Conservation (phyloP, 2,888 invertebrate genomes). For the Hyposoter dolosus region DNA sequence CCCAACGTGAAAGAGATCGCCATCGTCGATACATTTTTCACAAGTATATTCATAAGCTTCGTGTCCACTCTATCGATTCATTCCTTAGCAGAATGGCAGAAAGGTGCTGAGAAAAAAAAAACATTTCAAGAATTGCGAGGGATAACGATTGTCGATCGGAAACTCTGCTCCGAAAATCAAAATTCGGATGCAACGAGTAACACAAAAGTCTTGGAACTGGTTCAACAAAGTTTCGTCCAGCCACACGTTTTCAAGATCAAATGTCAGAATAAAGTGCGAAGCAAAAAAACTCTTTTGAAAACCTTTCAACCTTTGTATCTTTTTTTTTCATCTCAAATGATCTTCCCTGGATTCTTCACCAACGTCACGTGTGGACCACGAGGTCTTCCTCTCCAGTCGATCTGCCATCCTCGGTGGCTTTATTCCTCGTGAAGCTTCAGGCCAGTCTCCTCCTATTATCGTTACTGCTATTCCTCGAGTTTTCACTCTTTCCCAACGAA, state of each 20-base stretch:
- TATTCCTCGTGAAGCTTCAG: neutral
- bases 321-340: neutral
- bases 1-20: conserved; percentile 79
- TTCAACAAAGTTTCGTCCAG: neutral
- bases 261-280: neutral
- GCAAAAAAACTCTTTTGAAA: neutral
- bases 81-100: neutral
- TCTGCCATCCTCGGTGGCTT: neutral
- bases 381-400: neutral
- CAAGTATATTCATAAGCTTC: conserved; percentile 73
- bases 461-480: conserved; percentile 21
- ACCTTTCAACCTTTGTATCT: neutral
- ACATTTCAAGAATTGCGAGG: neutral
- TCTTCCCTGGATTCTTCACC: neutral
- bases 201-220: neutral
- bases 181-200: neutral
- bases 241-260: neutral
- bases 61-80: conserved; percentile 23
- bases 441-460: neutral
- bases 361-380: neutral
- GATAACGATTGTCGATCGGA: neutral
- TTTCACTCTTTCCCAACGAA: conserved; percentile 13
- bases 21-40: conserved; percentile 79
- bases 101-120: neutral
- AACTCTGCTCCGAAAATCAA: conserved; percentile 9